Evolutionary conservation across 2,113 vertebrate genomes (phyloP).

Genomic region (Thamnaconus septentrionalis): DNA sequence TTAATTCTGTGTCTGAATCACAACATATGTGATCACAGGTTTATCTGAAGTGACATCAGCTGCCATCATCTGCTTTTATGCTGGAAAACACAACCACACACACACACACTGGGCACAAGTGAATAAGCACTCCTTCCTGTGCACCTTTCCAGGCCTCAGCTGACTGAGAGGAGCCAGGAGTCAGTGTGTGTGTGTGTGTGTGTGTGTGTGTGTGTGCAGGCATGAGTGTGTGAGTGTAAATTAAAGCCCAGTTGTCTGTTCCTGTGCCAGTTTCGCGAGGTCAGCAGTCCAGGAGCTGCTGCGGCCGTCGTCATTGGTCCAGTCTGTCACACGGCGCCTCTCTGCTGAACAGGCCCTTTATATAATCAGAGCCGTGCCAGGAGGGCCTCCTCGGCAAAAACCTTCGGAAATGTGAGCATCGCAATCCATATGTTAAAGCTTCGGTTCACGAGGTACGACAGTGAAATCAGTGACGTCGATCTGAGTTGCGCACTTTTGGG

Average conservation of each 20-base stretch:
- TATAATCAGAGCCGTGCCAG: conserved; percentile 70
- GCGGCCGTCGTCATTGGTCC: conserved; percentile 71
- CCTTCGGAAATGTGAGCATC: no score
- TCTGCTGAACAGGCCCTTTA: conserved; percentile 79
- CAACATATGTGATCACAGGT: no score
- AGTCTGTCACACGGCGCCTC: conserved; percentile 70
- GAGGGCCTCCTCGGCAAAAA: conserved; percentile 42
- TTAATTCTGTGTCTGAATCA: no score
- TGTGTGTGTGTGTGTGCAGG: conserved; percentile 30
- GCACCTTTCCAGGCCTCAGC: conserved; percentile 55
- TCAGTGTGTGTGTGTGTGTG: conserved; percentile 10
- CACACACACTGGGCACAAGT: not conserved
- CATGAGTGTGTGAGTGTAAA: conserved; percentile 51
- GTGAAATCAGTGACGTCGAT: no score
- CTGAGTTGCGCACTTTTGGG: no score
- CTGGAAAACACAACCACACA: no score
- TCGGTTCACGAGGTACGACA: no score
- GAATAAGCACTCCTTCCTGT: conserved; percentile 34
- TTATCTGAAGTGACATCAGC: no score
- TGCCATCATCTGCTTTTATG: no score
- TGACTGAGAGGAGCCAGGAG: conserved; percentile 52
- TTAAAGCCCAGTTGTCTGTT: conserved; percentile 69
- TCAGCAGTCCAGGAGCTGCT: conserved; percentile 75
- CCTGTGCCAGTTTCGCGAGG: conserved; percentile 74
- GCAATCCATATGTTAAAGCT: no score